Evolutionary conservation across 2,888 invertebrate species (phyloP).

Genomic region (Poecilobothrus nobilitatus): DNA sequence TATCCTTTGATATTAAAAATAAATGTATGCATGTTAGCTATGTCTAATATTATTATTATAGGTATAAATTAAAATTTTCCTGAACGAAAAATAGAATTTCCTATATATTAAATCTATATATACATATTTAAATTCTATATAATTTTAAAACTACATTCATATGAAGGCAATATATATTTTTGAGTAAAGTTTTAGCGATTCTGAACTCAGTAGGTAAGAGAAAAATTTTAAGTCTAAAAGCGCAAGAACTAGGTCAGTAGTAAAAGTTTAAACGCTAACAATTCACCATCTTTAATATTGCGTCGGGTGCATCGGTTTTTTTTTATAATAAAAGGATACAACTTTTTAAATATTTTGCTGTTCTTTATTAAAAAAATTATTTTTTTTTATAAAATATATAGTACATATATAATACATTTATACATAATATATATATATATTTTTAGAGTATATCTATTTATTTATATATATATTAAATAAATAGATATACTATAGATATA

Average conservation of each 20-base stretch:
- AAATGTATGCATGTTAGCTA: too few species aligned
- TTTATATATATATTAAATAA: too few species aligned
- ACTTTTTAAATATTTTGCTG: neutral
- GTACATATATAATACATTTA: too few species aligned
- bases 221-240: constrained; percentile 7
- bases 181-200: neutral
- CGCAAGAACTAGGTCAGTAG: constrained; percentile 26
- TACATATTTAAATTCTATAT: neutral
- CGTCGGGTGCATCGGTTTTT: neutral
- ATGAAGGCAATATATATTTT: neutral
- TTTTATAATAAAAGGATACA: neutral
- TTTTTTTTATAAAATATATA: neutral
- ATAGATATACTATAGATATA: too few species aligned
- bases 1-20: too few species aligned
- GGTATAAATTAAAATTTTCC: too few species aligned
- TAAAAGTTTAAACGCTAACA: constrained; percentile 23
- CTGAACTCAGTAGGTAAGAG: neutral
- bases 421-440: too few species aligned
- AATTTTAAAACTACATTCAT: neutral
- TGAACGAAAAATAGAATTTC: neutral
- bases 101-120: neutral
- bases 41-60: too few species aligned
- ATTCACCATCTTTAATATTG: constrained; percentile 16
- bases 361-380: neutral
- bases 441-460: too few species aligned